phyloP scores from a whole-genome alignment of 2,888 invertebrate species.

The Listrodromus nycthemerus region DNA sequence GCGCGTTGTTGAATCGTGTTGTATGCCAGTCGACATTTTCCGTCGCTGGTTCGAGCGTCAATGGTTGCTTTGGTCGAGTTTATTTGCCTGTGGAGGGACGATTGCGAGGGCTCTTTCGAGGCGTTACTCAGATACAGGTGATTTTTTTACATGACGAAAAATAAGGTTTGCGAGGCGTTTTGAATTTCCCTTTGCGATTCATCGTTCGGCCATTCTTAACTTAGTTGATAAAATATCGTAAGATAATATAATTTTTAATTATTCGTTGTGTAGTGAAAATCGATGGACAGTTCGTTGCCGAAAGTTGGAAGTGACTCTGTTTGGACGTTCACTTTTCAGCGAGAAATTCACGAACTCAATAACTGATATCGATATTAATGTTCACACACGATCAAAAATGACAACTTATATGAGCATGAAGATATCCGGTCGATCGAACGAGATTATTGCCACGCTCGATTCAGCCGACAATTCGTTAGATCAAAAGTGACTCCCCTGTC shows the following conservation, averaged over 20 bases:
- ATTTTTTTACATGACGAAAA: too few species aligned
- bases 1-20: neutral
- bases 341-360: neutral
- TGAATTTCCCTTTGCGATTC: too few species aligned
- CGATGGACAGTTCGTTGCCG: neutral
- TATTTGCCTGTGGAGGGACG: neutral
- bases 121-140: too few species aligned
- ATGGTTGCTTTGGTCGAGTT: constrained; percentile 5
- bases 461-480: neutral
- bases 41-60: neutral
- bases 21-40: neutral
- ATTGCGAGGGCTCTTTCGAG: neutral
- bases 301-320: neutral
- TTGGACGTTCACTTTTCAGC: neutral
- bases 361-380: too few species aligned
- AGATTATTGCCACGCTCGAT: neutral
- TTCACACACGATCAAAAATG: too few species aligned
- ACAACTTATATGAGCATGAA: too few species aligned
- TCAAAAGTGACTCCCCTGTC: neutral
- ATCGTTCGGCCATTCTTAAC: too few species aligned
- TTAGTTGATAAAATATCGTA: too few species aligned
- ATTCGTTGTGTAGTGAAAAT: too few species aligned
- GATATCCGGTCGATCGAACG: neutral
- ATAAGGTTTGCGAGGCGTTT: too few species aligned
- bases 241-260: too few species aligned